phyloP scores from a whole-genome alignment of 2,888 invertebrate species.

The Agrochola lychnidis region DNA sequence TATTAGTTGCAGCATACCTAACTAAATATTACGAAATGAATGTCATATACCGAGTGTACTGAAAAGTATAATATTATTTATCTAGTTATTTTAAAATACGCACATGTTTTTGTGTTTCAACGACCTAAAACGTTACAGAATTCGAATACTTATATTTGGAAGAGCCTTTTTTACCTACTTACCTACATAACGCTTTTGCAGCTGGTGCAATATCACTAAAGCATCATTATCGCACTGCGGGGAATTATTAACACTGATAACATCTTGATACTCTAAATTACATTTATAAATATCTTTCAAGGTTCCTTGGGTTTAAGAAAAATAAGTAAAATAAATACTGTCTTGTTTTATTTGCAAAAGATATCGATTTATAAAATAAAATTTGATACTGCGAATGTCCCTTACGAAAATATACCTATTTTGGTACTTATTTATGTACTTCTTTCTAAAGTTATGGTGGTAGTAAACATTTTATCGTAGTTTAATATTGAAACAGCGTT shows the following conservation, averaged over 20 bases:
- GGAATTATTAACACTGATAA: conserved; percentile 35
- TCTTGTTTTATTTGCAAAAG: conserved; percentile 6
- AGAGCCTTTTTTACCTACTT: no score
- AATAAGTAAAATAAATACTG: neutral
- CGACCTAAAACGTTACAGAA: neutral
- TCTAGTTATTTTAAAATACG: neutral
- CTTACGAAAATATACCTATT: neutral
- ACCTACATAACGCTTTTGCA: conserved; percentile 15
- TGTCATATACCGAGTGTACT: neutral
- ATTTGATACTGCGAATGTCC: neutral
- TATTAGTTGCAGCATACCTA: neutral
- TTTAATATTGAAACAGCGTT: conserved; percentile 5
- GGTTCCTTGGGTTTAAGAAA: neutral
- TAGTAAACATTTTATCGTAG: neutral
- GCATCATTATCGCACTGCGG: conserved; percentile 32
- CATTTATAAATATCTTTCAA: conserved; percentile 11
- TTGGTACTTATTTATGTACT: no score
- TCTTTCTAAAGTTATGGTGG: neutral
- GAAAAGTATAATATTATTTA: neutral
- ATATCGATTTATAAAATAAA: neutral
- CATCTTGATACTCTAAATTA: conserved; percentile 16
- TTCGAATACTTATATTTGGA: conserved; percentile 12
- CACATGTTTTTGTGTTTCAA: neutral
- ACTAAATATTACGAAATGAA: neutral
- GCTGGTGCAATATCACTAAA: conserved; percentile 36